A percentile compares a stretch with the other conserved stretches of the same genome.
phyloP scores from a whole-genome alignment of 1,140 invertebrate genomes.

The Antheraea pernyi region DNA sequence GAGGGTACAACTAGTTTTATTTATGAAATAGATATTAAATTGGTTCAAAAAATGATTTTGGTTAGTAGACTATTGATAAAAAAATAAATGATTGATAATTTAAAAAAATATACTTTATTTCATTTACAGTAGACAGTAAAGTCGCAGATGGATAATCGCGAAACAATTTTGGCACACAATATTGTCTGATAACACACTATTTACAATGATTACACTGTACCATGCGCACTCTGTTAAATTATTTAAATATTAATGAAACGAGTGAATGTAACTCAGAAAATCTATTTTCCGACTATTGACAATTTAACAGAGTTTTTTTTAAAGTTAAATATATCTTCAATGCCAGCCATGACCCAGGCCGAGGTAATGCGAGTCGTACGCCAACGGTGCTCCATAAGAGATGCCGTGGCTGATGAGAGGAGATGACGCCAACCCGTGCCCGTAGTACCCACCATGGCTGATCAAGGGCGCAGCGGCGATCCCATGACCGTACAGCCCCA shows the following conservation, averaged over 20 bases:
- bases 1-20: too few species aligned
- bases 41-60: too few species aligned
- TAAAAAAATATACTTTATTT: too few species aligned
- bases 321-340: constrained; percentile 15
- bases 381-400: constrained; percentile 36
- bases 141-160: neutral
- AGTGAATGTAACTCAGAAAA: neutral
- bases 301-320: neutral
- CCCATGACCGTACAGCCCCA: constrained; percentile 45
- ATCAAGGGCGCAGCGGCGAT: constrained; percentile 23
- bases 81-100: too few species aligned
- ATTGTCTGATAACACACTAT: neutral
- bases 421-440: constrained; percentile 41
- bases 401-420: constrained; percentile 41
- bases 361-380: constrained; percentile 14
- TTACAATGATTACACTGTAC: neutral
- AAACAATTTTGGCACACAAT: neutral
- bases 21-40: too few species aligned
- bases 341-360: constrained; percentile 46
- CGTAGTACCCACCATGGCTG: constrained; percentile 22
- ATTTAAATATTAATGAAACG: neutral
- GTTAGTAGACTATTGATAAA: too few species aligned
- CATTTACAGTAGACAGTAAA: neutral
- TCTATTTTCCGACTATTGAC: neutral
- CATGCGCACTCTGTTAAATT: neutral